Base-by-base conservation (phyloP, 2,797 vertebrate genomes). In the Melanotaenia maccullochi region DNA sequence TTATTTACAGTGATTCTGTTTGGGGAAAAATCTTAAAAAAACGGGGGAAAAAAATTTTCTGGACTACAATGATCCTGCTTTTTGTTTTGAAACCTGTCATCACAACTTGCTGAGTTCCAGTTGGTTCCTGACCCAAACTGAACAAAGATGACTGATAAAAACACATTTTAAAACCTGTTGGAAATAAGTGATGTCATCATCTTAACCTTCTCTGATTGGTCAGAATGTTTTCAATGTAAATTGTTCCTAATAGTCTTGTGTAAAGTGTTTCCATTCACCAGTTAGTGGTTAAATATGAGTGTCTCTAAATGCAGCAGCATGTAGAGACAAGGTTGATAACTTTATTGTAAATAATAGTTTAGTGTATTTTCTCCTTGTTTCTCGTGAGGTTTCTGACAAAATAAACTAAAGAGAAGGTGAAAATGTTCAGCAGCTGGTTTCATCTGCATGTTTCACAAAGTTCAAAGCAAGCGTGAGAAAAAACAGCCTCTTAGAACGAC, bases 281-380 rank as follows among this genome's bases (percentile, higher is more conserved):
- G 33, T 20, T 9, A 18, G 24, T 24, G 22, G 24, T 52, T 24
- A 52, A 52, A 52, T 13, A 24, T 20, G 9, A 24, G 6, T 30
- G 51, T 57, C 30, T 59, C 20, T 36, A 47, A 49, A 59, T 3
- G 3, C 30, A 25, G 30, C 13, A 49, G 22, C 51, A 24, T 52
- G 2, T 11, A 30, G 2, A 20, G 42, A 64, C 12, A 36, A 2
- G 1, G 35, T 75, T 33, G 2, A 25, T n/a, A 60, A 60, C 55
- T 68, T 69, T 62, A 63, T 42, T 78, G 69, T 72, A 78, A 63
- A 78, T 54, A 59, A 47, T 13, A 49, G 49, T 65, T 65, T 54
- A n/a, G 51, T 64, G 57, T 64, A 36, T 24, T 38, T 72, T 76
- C 12, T 38, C 8, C 6, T 35, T 64, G 40, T 51, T 71, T 72